Evolutionary conservation across 2,113 vertebrate species (phyloP), one percentile per base, ranked within the genome.

Genomic region (Pluvialis apricaria): DNA sequence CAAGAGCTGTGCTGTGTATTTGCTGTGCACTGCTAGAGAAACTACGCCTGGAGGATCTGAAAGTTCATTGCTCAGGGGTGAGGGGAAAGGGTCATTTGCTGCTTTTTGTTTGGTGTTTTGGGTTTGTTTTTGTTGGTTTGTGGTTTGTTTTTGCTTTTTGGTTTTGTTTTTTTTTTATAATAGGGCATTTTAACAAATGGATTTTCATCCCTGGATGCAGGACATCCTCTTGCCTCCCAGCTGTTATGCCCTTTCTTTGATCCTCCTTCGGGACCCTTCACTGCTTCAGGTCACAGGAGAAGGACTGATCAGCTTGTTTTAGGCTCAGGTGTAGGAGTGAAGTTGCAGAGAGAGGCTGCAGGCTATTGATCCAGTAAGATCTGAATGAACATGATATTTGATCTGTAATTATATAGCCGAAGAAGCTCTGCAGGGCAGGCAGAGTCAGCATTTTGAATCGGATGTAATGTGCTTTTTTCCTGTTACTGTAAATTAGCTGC

Each of bases 351-450:
- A 57, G 25, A 83, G 42, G 51, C 77, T 89, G 52, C 21, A 84
- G 73, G 61, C 58, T 94, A 89, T 91, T 70, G 84, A 94, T 92
- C 82, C 75, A 34, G 45, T 44, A 86, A 78, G 58, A 36, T 85
- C 70, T 97, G 75, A 92, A 95, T 75, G 82, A 91, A 73, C 66
- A 34, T 18, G 73, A 36, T 57, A 95, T 92, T 95, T 95, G 78
- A 96, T 77, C 89, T 91, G 94, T 90, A 94, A 95, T 94, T 95
- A 89, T 47, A 90, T 7, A 96, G 66, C 81, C 17, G 1, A 36
- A 85, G 89, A 90, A 24, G 38, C 51, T 83, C 82, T 85, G 62
- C 89, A 75, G 89, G 55, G 89, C 78, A 88, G 71, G 51, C 71
- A 86, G 70, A 95, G 75, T 88, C 90, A 95, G 94, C 89, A 55